phyloP scores from a whole-genome alignment of 2,888 invertebrate genomes.

The Drosophila mulleri region DNA sequence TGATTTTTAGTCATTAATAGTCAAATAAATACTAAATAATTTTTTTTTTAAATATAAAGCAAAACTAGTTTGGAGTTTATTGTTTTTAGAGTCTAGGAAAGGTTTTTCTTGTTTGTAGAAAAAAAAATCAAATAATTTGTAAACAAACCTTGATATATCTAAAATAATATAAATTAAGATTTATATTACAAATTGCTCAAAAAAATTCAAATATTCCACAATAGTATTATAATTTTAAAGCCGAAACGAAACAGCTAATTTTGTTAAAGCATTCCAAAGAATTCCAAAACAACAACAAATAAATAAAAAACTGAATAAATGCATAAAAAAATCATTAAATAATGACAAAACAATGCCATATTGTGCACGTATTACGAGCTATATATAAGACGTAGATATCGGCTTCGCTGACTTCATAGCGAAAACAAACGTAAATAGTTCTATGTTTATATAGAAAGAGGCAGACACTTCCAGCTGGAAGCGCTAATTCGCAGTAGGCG shows the following conservation, averaged over 20 bases:
- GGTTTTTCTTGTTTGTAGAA: background rate
- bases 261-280: no score
- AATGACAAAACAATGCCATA: conserved; percentile 9
- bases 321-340: background rate
- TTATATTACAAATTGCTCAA: background rate
- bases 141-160: background rate
- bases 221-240: no score
- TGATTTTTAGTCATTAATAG: no score
- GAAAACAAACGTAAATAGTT: conserved; percentile 21
- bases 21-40: no score
- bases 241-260: background rate
- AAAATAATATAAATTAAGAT: background rate
- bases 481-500: conserved; percentile 43
- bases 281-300: background rate
- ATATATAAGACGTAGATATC: conserved; percentile 19
- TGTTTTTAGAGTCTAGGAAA: no score
- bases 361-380: conserved; percentile 38
- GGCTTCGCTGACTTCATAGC: conserved; percentile 64
- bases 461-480: conserved; percentile 13
- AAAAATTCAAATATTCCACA: background rate
- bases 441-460: background rate
- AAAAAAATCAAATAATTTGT: no score
- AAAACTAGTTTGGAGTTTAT: no score
- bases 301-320: background rate
- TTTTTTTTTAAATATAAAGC: no score